Conservation (phyloP, 2,113 vertebrate species). For the Monarcha castaneiventris region DNA sequence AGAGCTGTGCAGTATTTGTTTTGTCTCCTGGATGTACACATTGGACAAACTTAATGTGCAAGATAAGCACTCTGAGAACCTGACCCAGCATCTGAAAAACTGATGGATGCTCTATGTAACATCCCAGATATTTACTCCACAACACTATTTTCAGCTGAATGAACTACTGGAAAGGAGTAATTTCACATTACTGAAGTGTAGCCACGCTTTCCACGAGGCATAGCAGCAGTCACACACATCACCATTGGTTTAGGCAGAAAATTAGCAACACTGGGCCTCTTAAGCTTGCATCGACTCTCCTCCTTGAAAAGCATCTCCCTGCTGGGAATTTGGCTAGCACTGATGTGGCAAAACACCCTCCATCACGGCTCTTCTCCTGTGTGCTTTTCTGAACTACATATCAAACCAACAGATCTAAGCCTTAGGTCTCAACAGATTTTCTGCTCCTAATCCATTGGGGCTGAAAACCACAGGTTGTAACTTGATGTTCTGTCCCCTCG, state of each 20-base stretch:
- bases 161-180: background rate
- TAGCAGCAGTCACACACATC: background rate
- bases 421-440: constrained; percentile 44
- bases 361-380: background rate
- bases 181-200: background rate
- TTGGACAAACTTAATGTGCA: background rate
- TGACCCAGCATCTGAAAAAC: background rate
- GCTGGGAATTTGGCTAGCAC: background rate
- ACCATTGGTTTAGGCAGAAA: background rate
- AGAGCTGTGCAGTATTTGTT: background rate
- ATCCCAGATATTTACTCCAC: background rate
- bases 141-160: background rate
- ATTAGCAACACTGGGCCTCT: background rate
- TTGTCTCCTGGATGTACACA: background rate
- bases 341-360: background rate
- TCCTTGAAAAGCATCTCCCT: background rate
- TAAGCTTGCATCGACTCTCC: background rate
- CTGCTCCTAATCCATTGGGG: constrained; percentile 13
- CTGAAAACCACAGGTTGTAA: constrained; percentile 45
- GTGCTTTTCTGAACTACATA: background rate
- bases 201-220: background rate
- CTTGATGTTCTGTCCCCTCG: constrained; percentile 38
- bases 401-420: constrained; percentile 22
- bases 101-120: background rate
- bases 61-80: background rate